Percentiles rank a stretch among this genome's conserved stretches.
Evolutionary conservation across 2,888 invertebrate genomes (phyloP).

Genomic region (Alloscopus bannaensis): DNA sequence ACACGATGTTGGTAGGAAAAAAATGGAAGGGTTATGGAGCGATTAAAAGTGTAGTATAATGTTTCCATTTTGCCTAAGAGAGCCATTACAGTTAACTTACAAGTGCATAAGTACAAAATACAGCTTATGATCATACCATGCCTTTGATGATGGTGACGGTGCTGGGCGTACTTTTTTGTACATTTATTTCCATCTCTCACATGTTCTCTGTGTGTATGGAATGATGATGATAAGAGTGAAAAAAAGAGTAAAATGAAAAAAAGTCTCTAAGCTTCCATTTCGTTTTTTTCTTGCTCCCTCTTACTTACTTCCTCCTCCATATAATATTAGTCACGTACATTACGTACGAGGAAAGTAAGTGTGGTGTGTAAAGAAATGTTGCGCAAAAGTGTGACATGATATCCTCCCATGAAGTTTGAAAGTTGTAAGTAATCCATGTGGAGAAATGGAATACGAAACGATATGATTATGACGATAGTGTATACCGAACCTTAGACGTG

Average conservation of each 20-base stretch:
- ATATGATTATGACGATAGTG: conserved; percentile 52
- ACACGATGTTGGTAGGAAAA: conserved; percentile 26
- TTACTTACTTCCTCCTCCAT: conserved; percentile 6
- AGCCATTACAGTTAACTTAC: conserved; percentile 63
- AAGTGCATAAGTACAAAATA: conserved; percentile 57
- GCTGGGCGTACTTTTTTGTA: neutral
- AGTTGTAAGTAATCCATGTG: conserved; percentile 64
- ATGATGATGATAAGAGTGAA: conserved; percentile 46
- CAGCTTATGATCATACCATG: conserved; percentile 32
- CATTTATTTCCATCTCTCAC: neutral
- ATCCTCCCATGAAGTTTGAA: conserved; percentile 64
- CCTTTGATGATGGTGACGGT: conserved; percentile 8
- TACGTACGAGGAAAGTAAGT: conserved; percentile 10
- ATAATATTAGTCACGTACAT: conserved; percentile 8
- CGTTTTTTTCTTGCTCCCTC: conserved; percentile 11
- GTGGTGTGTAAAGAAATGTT: conserved; percentile 54
- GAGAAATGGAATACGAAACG: conserved; percentile 57
- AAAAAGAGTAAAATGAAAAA: conserved; percentile 41
- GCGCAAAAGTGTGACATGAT: conserved; percentile 65
- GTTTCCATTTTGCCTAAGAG: conserved; percentile 65
- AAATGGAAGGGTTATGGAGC: conserved; percentile 59
- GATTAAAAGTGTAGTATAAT: conserved; percentile 61
- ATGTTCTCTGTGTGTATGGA: conserved; percentile 37
- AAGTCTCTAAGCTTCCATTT: conserved; percentile 28
- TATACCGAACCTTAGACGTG: neutral